Evolutionary conservation across 2,888 invertebrate genomes (phyloP), one percentile per base, ranked within the genome.

Genomic region (Agrochola lota): DNA sequence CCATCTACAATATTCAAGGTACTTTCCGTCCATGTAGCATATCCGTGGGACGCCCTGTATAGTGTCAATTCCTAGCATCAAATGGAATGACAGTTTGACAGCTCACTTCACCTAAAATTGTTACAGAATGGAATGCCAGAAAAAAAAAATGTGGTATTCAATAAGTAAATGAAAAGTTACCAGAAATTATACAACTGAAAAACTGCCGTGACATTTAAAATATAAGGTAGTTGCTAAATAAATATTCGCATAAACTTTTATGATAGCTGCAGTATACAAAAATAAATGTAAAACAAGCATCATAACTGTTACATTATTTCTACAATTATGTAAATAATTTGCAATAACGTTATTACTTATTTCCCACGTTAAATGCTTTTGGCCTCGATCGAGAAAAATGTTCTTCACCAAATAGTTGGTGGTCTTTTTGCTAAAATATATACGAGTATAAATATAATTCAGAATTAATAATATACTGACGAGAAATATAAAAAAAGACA

Each of bases 191-290:
- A 66, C 35, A 76, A 80, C 12, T 67, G 60, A 74, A 78, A 81
- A 78, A 55, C 26, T 70, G 5, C 71, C 59, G n/a, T 83, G 83
- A 86, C 79, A 78, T 84, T 84, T 86, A 59, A 78, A 74, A 83
- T 60, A 26, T 75, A 77, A 73, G 63, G 40, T 64, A 75, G 82
- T 68, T 67, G 60, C n/a, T 75, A 71, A 43, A 74, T 69, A 69
- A 76, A 78, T 46, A 76, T 67, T 72, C 67, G 40, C 49, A 49
- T 77, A 70, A 81, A 77, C 12, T 72, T 72, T 59, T 71, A 71
- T 69, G 55, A 73, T 63, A 66, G 40, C 64, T 17, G 55, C 30
- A 55, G 66, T 77, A 52, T 43, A 77, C 72, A 85, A 85, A 72
- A 70, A 82, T 55, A 55, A 62, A 82, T 74, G 43, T 70, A 23